Conservation (phyloP, 2,113 vertebrate species). For the Syngnathus typhle region DNA sequence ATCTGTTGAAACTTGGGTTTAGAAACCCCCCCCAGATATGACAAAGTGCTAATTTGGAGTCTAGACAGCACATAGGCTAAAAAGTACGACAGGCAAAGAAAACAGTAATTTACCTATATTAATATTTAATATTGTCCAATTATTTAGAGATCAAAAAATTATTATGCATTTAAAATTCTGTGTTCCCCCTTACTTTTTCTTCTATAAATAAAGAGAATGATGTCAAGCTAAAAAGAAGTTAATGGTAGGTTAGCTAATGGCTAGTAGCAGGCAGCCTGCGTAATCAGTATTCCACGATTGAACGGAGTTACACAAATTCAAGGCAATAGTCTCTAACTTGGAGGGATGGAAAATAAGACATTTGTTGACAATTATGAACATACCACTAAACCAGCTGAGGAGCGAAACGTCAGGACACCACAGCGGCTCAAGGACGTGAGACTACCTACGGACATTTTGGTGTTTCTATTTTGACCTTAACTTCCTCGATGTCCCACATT, state of each 20-base stretch:
- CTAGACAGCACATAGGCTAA: too few relatives aligned
- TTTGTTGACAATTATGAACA: background rate
- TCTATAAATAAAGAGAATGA: background rate
- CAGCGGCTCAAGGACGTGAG: slow-evolving; percentile 65
- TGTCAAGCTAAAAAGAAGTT: too few relatives aligned
- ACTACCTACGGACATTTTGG: slow-evolving; percentile 63
- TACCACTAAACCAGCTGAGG: slow-evolving; percentile 43
- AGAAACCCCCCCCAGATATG: too few relatives aligned
- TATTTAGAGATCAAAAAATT: background rate
- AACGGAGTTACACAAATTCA: background rate
- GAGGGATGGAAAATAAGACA: background rate
- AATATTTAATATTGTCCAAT: background rate
- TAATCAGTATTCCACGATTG: slow-evolving; percentile 5
- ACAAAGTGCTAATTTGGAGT: background rate
- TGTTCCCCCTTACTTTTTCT: too few relatives aligned
- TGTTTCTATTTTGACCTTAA: slow-evolving; percentile 14
- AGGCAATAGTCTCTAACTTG: background rate
- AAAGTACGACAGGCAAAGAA: background rate
- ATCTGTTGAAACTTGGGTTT: too few relatives aligned
- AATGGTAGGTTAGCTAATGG: too few relatives aligned
- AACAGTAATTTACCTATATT: background rate
- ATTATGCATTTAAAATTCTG: background rate
- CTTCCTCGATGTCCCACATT: slow-evolving; percentile 28
- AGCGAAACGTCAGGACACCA: slow-evolving; percentile 36
- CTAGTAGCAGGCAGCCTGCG: too few relatives aligned